Base-by-base conservation (phyloP, 2,113 vertebrate genomes). In the Telmatochromis sp. region DNA sequence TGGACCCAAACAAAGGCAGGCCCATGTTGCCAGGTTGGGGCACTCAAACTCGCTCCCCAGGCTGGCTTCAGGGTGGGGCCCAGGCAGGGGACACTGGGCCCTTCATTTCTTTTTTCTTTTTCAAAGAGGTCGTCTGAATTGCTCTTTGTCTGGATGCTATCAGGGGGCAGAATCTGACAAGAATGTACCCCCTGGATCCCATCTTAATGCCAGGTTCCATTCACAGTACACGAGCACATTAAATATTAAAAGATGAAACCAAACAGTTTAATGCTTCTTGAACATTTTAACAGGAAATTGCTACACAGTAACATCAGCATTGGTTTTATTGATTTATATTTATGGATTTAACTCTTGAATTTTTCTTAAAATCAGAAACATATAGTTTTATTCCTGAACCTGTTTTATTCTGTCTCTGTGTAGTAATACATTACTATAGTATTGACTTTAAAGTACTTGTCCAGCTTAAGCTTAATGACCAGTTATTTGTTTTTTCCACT, bases 261-360 rank as follows among this genome's bases (percentile, higher is more conserved):
- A 42, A 0, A 71, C 35, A 23, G n/a, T 42, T 42, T 23, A 40
- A 40, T 68, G 35, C 33, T 40, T 68, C 35, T 21, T 68, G 35
- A 40, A 23, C 63, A 68, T 68, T 68, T 68, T 40, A 71, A 71
- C 65, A 42, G 65, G n/a, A 42, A 68, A 21, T 21, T 40, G 63
- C 33, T 68, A 40, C 63, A 68, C 63, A 9, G 33, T 40, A 14
- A 71, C n/a, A 71, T 40, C 35, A 40, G n/a, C 35, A 23, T 6
- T 40, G 3, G 14, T 68, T 40, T 40, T 42, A 71, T 23, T 9
- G 35, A 40, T 23, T 71, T 40, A 23, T 42, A 23, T 23, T 71
- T 40, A 71, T 40, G 2, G n/a, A 40, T 71, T 68, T 4, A 73
- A 45, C 37, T 15, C 13, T 4, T 73, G n/a, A 0, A 17, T 45